Percentiles rank a stretch among this genome's conserved stretches.
phyloP scores from a whole-genome alignment of 2,113 vertebrate genomes.

The Antigone vipio region DNA sequence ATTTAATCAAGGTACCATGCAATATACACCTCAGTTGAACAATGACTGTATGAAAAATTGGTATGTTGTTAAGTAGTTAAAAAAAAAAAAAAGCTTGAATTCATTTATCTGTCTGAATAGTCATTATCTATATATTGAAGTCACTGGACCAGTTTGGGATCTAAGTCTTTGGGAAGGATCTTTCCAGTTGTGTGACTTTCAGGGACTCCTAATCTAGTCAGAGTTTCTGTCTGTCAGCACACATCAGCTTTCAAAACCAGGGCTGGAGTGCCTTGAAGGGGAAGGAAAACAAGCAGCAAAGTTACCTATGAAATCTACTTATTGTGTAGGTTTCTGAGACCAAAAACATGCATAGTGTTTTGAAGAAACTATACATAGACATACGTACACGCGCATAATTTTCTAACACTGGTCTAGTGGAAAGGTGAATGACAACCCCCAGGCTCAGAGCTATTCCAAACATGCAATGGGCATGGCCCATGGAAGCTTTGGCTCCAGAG shows the following conservation, averaged over 20 bases:
- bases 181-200: not conserved
- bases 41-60: not conserved
- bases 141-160: not conserved
- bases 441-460: not conserved
- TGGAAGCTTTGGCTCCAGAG: not conserved
- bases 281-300: not conserved
- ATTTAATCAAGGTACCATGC: not conserved
- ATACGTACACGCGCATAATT: not conserved
- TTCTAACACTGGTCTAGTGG: not conserved
- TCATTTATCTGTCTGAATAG: not conserved
- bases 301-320: not conserved
- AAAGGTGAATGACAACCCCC: not conserved
- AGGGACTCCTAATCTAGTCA: not conserved
- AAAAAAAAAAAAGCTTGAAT: not conserved
- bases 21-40: not conserved
- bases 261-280: not conserved
- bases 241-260: not conserved
- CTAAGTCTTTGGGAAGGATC: not conserved
- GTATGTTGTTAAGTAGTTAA: not conserved
- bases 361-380: not conserved
- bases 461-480: fast-evolving
- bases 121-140: not conserved
- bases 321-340: not conserved
- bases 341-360: not conserved
- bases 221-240: not conserved